Evolutionary conservation across 2,113 vertebrate genomes (phyloP).

Genomic region (Tyto alba): DNA sequence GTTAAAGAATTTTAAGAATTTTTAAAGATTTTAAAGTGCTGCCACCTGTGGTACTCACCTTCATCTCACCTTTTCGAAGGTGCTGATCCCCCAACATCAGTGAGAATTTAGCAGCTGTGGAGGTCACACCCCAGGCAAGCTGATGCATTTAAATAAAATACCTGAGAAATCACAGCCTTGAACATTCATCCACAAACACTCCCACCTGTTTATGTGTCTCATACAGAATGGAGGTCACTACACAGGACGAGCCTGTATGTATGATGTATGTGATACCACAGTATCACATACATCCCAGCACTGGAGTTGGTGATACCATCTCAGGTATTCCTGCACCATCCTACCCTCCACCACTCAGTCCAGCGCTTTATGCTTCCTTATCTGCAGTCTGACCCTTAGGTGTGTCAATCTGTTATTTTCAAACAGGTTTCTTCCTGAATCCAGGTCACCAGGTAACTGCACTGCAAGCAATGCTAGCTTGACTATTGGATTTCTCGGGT

Average conservation of each 20-base stretch:
- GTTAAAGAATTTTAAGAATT: not conserved
- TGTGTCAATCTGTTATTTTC: not conserved
- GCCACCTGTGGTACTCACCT: accelerated
- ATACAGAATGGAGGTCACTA: not conserved
- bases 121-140: not conserved
- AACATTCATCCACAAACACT: not conserved
- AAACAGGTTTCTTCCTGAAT: not conserved
- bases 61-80: not conserved
- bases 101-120: not conserved
- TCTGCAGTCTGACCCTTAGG: not conserved
- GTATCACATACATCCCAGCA: not conserved
- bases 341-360: not conserved
- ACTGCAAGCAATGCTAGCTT: not conserved
- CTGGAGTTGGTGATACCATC: not conserved
- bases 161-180: not conserved
- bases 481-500: not conserved
- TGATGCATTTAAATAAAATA: not conserved
- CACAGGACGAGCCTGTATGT: not conserved
- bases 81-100: not conserved
- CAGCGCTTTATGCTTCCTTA: not conserved
- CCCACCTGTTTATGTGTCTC: not conserved
- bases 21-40: not conserved
- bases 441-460: not conserved
- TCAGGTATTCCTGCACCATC: not conserved
- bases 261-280: not conserved